Base-by-base conservation (phyloP, 2,113 vertebrate genomes). In the Pluvialis apricaria region DNA sequence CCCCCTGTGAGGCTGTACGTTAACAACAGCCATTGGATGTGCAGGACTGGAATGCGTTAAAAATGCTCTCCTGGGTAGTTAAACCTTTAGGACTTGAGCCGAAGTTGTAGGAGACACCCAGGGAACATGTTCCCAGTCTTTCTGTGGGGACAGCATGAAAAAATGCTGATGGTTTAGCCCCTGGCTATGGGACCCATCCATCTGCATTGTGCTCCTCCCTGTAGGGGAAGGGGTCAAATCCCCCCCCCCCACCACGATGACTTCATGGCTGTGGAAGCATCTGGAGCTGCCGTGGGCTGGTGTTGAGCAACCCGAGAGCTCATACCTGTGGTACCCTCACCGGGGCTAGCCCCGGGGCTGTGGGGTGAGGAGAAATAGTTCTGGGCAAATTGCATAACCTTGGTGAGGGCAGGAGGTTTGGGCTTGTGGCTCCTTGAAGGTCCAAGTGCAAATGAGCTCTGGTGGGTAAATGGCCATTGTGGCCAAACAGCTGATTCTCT, bases 401-500 rank as follows among this genome's bases (percentile, higher is more conserved):
- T 38, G 34, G 22, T 44, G 52, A 86, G 86, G 44, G 73, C 73
- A 57, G 86, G 69, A 93, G 72, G 47, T 71, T 57, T 75, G 52
- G 25, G 47, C 55, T 84, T 77, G 78, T 71, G 92, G 70, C 75
- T 94, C 28, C 84, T 54, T 10, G 55, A 80, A 79, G 32, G 22
- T 51, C 40, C 62, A 82, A 86, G 80, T 51, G 89, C 64, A 90
- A 62, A 78, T 47, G 57, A 72, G 60, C n/a, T 81, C n/a, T 61
- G 49, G 65, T 69, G 34, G 71, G 64, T 29, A 64, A 81, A 65
- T 85, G 51, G 78, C 70, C 25, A 0, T 28, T 91, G 72, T 72
- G 88, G 91, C 61, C 84, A 86, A 62, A 21, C 40, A 93, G 88
- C 70, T 95, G 77, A 19, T 85, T 88, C 61, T 42, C 49, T 72